A percentile compares a stretch with the other conserved stretches of the same genome.
These are phyloP conservation scores for Conistra vaccinii DNA, from an alignment of 2,888 invertebrate species.

Conservation along the genomic window DNA sequence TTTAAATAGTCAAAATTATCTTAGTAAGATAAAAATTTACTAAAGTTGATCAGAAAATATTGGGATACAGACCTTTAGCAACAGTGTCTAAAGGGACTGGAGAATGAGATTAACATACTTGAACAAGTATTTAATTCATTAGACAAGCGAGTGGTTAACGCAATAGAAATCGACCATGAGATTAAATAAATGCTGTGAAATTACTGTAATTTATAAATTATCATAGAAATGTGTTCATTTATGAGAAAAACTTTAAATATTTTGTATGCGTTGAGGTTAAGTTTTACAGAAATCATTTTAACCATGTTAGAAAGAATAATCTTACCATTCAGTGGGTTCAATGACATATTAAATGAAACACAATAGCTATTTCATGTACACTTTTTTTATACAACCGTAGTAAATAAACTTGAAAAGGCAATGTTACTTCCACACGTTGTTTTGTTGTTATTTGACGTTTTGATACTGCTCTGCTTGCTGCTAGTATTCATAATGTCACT, in stretches of 20 bases:
- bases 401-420: neutral
- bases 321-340: constrained; percentile 85
- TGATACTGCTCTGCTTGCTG: constrained; percentile 29
- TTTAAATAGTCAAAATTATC: neutral
- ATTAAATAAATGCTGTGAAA: neutral
- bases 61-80: neutral
- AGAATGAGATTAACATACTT: neutral
- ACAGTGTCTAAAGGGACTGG: neutral
- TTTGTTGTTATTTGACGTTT: constrained; percentile 65
- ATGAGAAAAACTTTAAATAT: constrained; percentile 10
- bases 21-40: neutral
- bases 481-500: neutral
- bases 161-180: neutral
- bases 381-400: neutral
- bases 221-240: neutral
- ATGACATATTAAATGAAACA: constrained; percentile 73
- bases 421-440: constrained; percentile 32
- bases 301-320: neutral
- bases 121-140: too few species aligned
- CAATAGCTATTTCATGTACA: neutral
- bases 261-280: constrained; percentile 68
- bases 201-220: neutral
- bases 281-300: constrained; percentile 20
- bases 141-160: neutral
- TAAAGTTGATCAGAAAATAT: neutral